phyloP scores from a whole-genome alignment of 1,140 invertebrate species.

The Zaprionus taronus region DNA sequence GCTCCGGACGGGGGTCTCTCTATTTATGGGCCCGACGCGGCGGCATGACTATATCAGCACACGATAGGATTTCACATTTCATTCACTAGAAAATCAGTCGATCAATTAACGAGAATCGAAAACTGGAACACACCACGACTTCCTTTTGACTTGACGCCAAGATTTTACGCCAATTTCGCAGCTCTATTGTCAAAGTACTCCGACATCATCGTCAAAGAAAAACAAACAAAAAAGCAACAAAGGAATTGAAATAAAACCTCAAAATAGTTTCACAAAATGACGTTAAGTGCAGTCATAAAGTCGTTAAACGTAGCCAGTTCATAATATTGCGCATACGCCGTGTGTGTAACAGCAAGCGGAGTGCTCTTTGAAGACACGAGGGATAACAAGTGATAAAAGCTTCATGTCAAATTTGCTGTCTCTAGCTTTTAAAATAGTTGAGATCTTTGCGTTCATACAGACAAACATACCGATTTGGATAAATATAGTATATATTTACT shows the following conservation, averaged over 20 bases:
- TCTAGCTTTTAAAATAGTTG: background rate
- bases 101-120: slow-evolving; percentile 74
- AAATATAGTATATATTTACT: too few species aligned
- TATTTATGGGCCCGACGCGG: slow-evolving; percentile 55
- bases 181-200: background rate
- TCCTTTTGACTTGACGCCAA: slow-evolving; percentile 49
- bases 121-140: slow-evolving; percentile 63
- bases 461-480: too few species aligned
- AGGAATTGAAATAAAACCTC: background rate
- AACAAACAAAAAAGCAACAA: background rate
- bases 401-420: background rate
- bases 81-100: slow-evolving; percentile 74
- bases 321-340: background rate
- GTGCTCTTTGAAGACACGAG: background rate
- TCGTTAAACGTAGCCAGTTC: background rate
- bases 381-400: background rate
- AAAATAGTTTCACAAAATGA: slow-evolving; percentile 39
- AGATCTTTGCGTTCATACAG: too few species aligned
- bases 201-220: background rate
- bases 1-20: slow-evolving; percentile 21
- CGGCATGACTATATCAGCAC: slow-evolving; percentile 46
- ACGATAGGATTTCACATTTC: slow-evolving; percentile 72
- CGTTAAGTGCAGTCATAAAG: slow-evolving; percentile 18
- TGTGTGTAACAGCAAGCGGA: background rate
- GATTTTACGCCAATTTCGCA: slow-evolving; percentile 18